phyloP scores from a whole-genome alignment of 2,888 invertebrate genomes.

The Pinctada fucata region DNA sequence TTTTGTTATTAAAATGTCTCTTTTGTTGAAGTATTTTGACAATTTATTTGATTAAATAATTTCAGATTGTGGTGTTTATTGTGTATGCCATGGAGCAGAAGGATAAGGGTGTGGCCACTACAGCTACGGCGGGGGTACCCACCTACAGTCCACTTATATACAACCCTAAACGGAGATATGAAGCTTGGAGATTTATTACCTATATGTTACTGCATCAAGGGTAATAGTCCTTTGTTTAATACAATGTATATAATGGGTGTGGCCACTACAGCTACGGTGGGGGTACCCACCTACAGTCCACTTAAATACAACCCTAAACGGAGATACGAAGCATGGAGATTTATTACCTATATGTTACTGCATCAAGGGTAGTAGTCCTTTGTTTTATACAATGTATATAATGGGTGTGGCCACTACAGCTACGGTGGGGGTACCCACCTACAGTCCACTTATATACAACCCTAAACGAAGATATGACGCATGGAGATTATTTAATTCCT shows the following conservation, averaged over 20 bases:
- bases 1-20: slow-evolving; percentile 80
- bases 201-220: slow-evolving; percentile 98
- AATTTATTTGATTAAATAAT: slow-evolving; percentile 14
- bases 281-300: slow-evolving; percentile 88
- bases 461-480: slow-evolving; percentile 90
- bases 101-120: slow-evolving; percentile 59
- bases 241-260: slow-evolving; percentile 7
- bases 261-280: slow-evolving; percentile 78
- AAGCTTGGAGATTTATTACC: slow-evolving; percentile 94
- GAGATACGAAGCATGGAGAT: slow-evolving; percentile 94
- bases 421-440: slow-evolving; percentile 86
- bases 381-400: background rate
- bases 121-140: slow-evolving; percentile 84
- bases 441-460: slow-evolving; percentile 90
- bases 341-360: slow-evolving; percentile 95
- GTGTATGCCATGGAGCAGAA: slow-evolving; percentile 78
- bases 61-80: slow-evolving; percentile 79
- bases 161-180: slow-evolving; percentile 88
- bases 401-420: slow-evolving; percentile 70
- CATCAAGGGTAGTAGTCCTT: slow-evolving; percentile 85
- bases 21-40: slow-evolving; percentile 85
- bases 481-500: slow-evolving; percentile 95
- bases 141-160: slow-evolving; percentile 90
- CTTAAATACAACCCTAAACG: slow-evolving; percentile 93
- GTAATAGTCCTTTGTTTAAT: slow-evolving; percentile 56